phyloP scores from a whole-genome alignment of 2,888 invertebrate species.

The Dicyrtoma fusca region DNA sequence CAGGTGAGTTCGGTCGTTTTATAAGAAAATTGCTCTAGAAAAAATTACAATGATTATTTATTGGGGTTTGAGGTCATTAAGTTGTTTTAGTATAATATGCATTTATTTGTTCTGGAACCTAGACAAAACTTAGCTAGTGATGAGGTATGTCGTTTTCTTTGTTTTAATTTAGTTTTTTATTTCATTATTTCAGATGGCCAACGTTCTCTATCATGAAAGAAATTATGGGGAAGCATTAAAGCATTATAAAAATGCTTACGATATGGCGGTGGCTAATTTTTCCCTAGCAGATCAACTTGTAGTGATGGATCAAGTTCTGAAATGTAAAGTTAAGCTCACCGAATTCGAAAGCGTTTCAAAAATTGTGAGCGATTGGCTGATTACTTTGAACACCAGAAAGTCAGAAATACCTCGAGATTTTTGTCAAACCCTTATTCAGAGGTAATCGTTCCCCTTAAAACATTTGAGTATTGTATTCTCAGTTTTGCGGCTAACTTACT shows the following conservation, averaged over 20 bases:
- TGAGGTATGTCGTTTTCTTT: too few relatives aligned
- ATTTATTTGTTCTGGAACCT: too few relatives aligned
- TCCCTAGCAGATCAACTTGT: slow-evolving; percentile 50
- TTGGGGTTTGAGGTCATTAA: too few relatives aligned
- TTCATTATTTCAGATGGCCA: slow-evolving; percentile 37
- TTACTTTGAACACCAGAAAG: slow-evolving; percentile 25
- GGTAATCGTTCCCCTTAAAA: background rate
- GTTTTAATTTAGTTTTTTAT: too few relatives aligned
- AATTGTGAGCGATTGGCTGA: slow-evolving; percentile 47
- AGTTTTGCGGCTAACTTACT: background rate
- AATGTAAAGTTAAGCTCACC: slow-evolving; percentile 51
- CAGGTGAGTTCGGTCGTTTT: slow-evolving; percentile 38
- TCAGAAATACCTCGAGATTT: slow-evolving; percentile 27
- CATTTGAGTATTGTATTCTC: background rate
- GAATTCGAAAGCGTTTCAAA: slow-evolving; percentile 55
- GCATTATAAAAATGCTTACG: slow-evolving; percentile 47
- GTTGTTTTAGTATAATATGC: too few relatives aligned
- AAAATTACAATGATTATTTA: too few relatives aligned
- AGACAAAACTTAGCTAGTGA: too few relatives aligned
- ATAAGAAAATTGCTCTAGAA: background rate
- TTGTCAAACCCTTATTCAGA: slow-evolving; percentile 8
- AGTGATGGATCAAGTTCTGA: slow-evolving; percentile 45
- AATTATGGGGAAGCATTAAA: slow-evolving; percentile 52
- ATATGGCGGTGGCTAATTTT: slow-evolving; percentile 45
- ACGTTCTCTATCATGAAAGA: slow-evolving; percentile 41